Evolutionary conservation across 2,113 vertebrate species (phyloP).

Genomic region (Camelus bactrianus): DNA sequence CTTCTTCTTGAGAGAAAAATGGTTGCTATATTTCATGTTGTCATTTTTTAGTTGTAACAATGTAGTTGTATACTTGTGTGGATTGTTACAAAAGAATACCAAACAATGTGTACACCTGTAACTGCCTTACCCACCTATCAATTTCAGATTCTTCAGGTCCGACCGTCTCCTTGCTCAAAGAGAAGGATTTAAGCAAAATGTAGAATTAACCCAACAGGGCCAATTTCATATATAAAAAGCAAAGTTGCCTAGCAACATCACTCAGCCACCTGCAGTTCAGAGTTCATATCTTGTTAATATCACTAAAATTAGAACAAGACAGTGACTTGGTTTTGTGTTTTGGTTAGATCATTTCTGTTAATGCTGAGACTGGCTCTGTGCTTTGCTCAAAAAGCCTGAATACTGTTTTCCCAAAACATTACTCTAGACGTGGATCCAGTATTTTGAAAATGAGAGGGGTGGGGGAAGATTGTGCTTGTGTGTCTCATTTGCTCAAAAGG

Average conservation of each 20-base stretch:
- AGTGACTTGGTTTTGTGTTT: constrained; percentile 80
- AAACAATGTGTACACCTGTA: neutral
- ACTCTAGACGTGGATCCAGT: neutral
- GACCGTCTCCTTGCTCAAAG: neutral
- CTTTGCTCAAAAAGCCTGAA: constrained; percentile 65
- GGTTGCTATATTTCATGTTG: constrained; percentile 89
- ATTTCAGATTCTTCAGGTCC: neutral
- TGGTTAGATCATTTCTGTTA: constrained; percentile 75
- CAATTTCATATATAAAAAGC: constrained; percentile 37
- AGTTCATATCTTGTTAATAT: constrained; percentile 85
- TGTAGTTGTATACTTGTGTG: constrained; percentile 80
- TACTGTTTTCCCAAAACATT: constrained; percentile 53
- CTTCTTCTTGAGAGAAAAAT: constrained; percentile 89
- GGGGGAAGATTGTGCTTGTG: neutral
- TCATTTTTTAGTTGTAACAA: constrained; percentile 85
- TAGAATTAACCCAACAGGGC: neutral
- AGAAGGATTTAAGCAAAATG: neutral
- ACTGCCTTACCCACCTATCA: neutral
- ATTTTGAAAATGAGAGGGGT: constrained; percentile 5
- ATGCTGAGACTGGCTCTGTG: neutral
- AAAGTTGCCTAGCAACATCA: constrained; percentile 85
- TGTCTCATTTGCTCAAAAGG: constrained; percentile 68
- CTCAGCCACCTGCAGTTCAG: constrained; percentile 84
- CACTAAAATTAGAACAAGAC: constrained; percentile 84
- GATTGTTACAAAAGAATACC: constrained; percentile 30